phyloP scores from a whole-genome alignment of 2,113 vertebrate genomes.

The Grus americana region DNA sequence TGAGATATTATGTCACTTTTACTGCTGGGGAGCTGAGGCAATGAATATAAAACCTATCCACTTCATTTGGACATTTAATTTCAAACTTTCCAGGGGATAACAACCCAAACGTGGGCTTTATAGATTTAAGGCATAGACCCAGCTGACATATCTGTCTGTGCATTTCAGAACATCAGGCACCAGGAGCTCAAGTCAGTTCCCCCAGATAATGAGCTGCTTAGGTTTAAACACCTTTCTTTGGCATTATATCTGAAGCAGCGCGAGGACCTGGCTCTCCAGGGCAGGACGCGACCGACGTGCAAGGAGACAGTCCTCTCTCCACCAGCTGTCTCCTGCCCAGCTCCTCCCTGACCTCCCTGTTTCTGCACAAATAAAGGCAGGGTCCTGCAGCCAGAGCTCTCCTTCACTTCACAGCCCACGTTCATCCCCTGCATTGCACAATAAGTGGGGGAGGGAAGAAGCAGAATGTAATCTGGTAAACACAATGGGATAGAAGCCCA shows the following conservation, averaged over 20 bases:
- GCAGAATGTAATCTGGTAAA: neutral
- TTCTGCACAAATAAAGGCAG: neutral
- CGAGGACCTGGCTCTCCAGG: neutral
- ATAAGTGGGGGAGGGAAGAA: neutral
- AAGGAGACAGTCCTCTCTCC: neutral
- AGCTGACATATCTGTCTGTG: neutral
- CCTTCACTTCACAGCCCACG: neutral
- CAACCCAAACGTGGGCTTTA: neutral
- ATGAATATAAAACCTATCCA: neutral
- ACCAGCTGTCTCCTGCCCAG: rapidly evolving
- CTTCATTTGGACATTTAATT: neutral
- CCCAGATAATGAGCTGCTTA: neutral
- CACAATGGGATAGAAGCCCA: rapidly evolving
- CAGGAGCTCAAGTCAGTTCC: neutral
- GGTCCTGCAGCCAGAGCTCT: neutral
- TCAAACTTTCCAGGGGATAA: neutral
- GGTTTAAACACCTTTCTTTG: neutral
- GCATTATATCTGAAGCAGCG: neutral
- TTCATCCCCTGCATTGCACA: neutral
- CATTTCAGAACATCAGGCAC: neutral
- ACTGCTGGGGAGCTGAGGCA: neutral
- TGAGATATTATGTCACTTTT: neutral
- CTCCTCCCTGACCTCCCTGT: neutral
- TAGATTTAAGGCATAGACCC: neutral
- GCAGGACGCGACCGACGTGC: rapidly evolving